Evolutionary conservation across 2,888 invertebrate genomes (phyloP).

Genomic region (Isotomurus palustris): DNA sequence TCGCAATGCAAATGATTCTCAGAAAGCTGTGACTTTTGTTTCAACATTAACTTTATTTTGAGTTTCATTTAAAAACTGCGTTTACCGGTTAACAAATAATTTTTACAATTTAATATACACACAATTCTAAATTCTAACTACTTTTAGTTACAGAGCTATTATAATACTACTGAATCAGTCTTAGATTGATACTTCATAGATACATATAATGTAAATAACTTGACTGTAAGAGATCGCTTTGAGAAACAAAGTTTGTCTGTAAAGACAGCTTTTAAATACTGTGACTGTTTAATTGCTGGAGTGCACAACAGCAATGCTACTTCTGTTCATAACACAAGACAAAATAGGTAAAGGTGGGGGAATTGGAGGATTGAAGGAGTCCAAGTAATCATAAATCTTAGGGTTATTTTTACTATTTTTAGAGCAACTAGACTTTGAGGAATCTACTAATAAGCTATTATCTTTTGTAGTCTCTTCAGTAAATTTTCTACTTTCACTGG

Average conservation of each 20-base stretch:
- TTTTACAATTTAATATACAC: no score
- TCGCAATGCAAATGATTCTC: no score
- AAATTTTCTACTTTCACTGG: conserved; percentile 2
- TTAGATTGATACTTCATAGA: no score
- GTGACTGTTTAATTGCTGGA: no score
- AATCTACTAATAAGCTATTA: not conserved
- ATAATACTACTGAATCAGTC: not conserved
- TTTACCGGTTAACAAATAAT: no score
- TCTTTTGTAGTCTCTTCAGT: not conserved
- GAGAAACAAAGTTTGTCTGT: no score
- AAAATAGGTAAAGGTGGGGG: conserved; percentile 44
- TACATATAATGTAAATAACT: no score
- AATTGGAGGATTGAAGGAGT: conserved; percentile 38
- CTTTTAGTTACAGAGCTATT: not conserved
- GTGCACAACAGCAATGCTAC: not conserved
- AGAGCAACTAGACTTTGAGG: not conserved
- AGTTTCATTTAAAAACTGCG: no score
- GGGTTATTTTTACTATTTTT: not conserved
- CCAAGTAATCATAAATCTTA: conserved; percentile 4
- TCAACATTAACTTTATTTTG: no score
- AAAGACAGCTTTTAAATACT: no score
- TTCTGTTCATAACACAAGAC: conserved; percentile 38
- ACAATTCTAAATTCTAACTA: no score
- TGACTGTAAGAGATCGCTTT: not conserved
- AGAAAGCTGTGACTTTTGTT: no score